Evolutionary conservation across 2,888 invertebrate species (phyloP), one percentile per base, ranked within the genome.

Genomic region (Bedellia somnulentella): DNA sequence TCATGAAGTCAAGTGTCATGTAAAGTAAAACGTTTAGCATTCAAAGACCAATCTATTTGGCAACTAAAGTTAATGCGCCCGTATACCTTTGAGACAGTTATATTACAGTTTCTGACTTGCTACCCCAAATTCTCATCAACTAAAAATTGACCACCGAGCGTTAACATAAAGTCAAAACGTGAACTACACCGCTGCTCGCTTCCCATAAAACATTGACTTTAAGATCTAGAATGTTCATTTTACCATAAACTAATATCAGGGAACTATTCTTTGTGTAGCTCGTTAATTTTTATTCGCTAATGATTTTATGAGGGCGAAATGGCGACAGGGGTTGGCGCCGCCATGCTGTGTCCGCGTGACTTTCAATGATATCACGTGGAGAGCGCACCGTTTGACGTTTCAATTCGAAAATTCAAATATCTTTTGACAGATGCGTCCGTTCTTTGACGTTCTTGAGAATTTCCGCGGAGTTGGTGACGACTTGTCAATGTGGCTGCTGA

Each of bases 201-300:
- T 66, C 66, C 66, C 66, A 63, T 60, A 62, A 61, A 57, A 48
- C n/a, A 12, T 23, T 12, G 25, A 25, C 13, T 13, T 27, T 24
- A 56, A 59, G 58, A 63, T 63, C 64, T 58, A 63, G 68, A 67
- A 64, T 62, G 57, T 52, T 50, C 57, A 55, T 39, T 53, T 67
- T 46, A 60, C 62, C 68, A 54, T 67, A 54, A 52, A 53, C 36
- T 54, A 55, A 57, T 50, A 38, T 39, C 40, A 41, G 42, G 42
- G 41, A 40, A 41, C 35, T 42, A 43, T 42, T 43, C 37, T 33
- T 44, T 35, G 27, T 35, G 16, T 21, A 15, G 24, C 24, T 16
- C 16, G 28, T n/a, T 15, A 31, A 33, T 24, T 41, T 39, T 35
- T 34, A 37, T 28, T 30, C 21, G 33, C 42, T 44, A 48, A 45